phyloP scores from a whole-genome alignment of 2,113 vertebrate genomes.

The Addax nasomaculatus region DNA sequence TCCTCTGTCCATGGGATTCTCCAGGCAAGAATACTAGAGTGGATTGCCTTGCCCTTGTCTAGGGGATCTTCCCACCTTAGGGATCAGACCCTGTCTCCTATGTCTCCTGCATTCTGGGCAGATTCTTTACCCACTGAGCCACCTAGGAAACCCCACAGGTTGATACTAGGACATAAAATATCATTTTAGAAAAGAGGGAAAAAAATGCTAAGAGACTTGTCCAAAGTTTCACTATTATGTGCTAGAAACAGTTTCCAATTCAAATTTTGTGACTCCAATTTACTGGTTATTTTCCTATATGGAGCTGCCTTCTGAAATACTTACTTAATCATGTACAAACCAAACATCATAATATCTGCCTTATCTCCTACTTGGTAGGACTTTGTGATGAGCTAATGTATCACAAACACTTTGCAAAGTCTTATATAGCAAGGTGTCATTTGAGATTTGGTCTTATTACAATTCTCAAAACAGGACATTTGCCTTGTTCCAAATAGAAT shows the following conservation, averaged over 20 bases:
- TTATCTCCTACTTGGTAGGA: not conserved
- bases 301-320: not conserved
- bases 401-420: not conserved
- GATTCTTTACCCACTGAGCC: not conserved
- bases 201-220: not conserved
- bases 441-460: not conserved
- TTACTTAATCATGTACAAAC: not conserved
- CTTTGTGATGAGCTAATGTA: not conserved
- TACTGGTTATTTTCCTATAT: slow-evolving; percentile 12
- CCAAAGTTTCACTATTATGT: not conserved
- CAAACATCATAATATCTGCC: not conserved
- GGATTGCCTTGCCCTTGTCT: not conserved
- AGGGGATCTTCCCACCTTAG: not conserved
- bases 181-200: not conserved
- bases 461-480: not conserved
- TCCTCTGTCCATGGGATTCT: not conserved
- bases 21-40: not conserved
- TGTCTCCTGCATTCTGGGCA: not conserved
- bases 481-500: not conserved
- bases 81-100: not conserved
- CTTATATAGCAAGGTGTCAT: not conserved
- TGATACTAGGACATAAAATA: not conserved
- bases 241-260: not conserved
- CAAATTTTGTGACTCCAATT: not conserved
- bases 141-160: not conserved